Evolutionary conservation across 2,113 vertebrate species (phyloP), one percentile per base, ranked within the genome.

Genomic region (Hipposideros armiger): DNA sequence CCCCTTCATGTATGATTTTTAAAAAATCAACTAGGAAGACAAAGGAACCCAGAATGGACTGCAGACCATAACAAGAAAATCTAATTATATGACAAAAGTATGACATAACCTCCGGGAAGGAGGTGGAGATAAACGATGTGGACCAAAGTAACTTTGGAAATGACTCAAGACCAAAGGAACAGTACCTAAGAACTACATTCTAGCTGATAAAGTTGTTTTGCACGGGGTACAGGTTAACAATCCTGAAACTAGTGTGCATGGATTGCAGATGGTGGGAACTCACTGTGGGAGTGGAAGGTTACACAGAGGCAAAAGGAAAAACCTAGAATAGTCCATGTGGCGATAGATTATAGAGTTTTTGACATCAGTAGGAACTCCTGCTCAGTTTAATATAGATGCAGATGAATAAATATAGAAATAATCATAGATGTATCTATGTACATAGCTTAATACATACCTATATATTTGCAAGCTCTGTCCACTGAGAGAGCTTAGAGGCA

Each of bases 71-170:
- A 56, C 8, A 91, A 87, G 11, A 36, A 40, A 95, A 72, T 62
- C 30, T 60, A 64, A 64, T 56, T 87, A 9, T 73, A 4, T 72
- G 62, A 70, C 7, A 64, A 86, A 91, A 22, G 28, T 42, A n/a
- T 54, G 56, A n/a, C 9, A 42, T 17, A 72, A n/a, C 26, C 19
- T 72, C 7, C 56, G 30, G 73, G 56, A 81, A 73, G 19, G 16
- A 1, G 10, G 7, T 54, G 5, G 24, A 2, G 56, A 10, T 47
- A 80, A 66, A 20, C 42, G 47, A 7, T 32, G 36, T 5, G 45
- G 47, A 73, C 13, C 56, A 81, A 87, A 74, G 50, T 66, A 45
- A 95, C 47, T 95, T 73, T 81, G 56, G 22, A 87, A 73, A 73
- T 30, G 30, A 58, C 30, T 64, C 24, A 64, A 81, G 66, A 81